Evolutionary conservation across 2,888 invertebrate species (phyloP).

Genomic region (Euplagia quadripunctaria): DNA sequence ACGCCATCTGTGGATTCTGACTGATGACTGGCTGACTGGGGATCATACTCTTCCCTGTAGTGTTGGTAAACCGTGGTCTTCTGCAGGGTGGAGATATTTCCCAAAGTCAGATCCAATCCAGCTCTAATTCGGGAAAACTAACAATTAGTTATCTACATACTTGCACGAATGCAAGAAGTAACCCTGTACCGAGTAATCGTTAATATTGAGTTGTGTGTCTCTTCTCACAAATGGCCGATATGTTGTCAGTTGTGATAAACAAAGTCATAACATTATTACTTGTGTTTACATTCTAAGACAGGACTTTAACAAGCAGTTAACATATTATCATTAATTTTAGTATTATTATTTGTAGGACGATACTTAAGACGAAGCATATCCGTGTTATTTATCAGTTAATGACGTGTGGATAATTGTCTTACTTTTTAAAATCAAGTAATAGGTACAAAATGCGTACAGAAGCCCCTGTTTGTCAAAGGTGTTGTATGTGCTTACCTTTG

Average conservation of each 20-base stretch:
- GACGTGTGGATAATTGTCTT: not conserved
- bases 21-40: too few relatives aligned
- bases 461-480: conserved; percentile 35
- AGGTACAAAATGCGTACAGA: conserved; percentile 23
- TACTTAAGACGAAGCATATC: not conserved
- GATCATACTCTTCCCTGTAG: too few relatives aligned
- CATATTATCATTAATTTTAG: not conserved
- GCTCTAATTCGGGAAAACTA: too few relatives aligned
- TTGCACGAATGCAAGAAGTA: not conserved
- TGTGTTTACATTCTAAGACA: not conserved
- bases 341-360: not conserved
- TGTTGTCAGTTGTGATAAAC: not conserved
- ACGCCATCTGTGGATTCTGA: too few relatives aligned
- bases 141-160: not conserved
- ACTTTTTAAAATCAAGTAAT: not conserved
- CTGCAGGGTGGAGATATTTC: too few relatives aligned
- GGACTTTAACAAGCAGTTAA: not conserved
- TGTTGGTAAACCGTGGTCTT: too few relatives aligned
- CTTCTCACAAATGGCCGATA: not conserved
- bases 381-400: not conserved
- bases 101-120: too few relatives aligned
- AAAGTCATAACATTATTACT: not conserved
- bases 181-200: not conserved
- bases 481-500: conserved; percentile 42
- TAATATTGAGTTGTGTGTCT: not conserved